Base-by-base conservation (phyloP, 2,888 invertebrate genomes). In the Amphimallon solstitiale region DNA sequence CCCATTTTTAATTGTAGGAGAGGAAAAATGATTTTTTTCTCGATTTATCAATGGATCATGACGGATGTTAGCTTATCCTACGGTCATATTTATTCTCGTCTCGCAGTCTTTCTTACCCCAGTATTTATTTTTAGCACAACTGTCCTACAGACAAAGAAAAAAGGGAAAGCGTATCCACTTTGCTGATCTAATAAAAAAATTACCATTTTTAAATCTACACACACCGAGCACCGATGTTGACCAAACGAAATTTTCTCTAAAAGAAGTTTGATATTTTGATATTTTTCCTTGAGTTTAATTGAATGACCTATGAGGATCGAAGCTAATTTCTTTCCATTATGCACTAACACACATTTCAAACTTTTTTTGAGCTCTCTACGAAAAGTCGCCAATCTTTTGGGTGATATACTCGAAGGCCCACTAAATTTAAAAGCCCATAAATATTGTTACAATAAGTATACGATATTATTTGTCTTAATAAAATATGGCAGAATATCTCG, bases 111-210 rank as follows among this genome's bases (percentile, higher is more conserved):
- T 63, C 63, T 68, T 48, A 46, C 45, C 51, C 68, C 65, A 73
- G 40, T 75, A 67, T 5, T 70, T 17, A 23, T 71, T 23, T 54
- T 65, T 70, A 34, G 68, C 71, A 66, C 72, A 60, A 45, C 74
- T 74, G 59, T 74, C 72, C 73, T 74, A 75, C 14, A 70, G 21
- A 64, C 73, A 75, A n/a, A 75, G 63, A 54, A 74, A 74, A 61
- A 70, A 74, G 6, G 70, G 65, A 62, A 65, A 12, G 72, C 76
- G 59, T 69, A 73, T 34, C 72, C 72, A 51, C 69, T 61, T 70
- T 75, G 72, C 34, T 68, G 67, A 10, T 73, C 73, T 10, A 74
- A 64, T 15, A 74, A 56, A 37, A 74, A 62, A 19, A 19, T 23
- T 43, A 69, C 67, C 48, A 70, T 62, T 49, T 66, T 71, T 12